phyloP scores from a whole-genome alignment of 2,888 invertebrate genomes.

The Phortica okadai region DNA sequence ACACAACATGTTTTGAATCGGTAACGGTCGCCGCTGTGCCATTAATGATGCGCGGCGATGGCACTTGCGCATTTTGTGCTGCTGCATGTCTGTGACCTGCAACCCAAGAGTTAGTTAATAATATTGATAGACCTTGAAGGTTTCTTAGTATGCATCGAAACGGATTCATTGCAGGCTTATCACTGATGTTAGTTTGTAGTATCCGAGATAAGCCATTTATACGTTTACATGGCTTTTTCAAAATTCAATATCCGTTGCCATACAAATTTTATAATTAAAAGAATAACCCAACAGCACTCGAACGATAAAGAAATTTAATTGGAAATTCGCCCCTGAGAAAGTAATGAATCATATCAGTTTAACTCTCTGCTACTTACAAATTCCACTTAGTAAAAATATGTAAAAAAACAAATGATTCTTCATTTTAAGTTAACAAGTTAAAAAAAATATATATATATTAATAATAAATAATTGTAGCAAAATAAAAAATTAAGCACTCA shows the following conservation, averaged over 20 bases:
- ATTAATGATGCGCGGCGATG: conserved; percentile 66
- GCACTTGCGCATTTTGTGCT: neutral
- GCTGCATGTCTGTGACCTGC: neutral
- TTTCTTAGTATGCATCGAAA: no score
- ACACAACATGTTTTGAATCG: conserved; percentile 68
- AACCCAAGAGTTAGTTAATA: no score
- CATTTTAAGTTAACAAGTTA: neutral
- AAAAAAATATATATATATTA: neutral
- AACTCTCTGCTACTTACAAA: neutral
- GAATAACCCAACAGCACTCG: neutral
- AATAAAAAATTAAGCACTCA: neutral
- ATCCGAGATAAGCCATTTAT: no score
- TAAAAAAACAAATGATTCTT: neutral
- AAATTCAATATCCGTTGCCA: no score
- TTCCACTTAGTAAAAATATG: neutral
- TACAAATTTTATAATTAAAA: neutral
- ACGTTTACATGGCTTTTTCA: no score
- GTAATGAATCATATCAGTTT: neutral
- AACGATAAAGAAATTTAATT: neutral
- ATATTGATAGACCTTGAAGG: no score
- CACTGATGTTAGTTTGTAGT: no score
- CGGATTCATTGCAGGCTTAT: no score
- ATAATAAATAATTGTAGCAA: no score
- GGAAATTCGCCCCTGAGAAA: no score
- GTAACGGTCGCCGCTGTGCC: conserved; percentile 58